These are phyloP conservation scores for Diachasmimorpha longicaudata DNA, from an alignment of 1,140 invertebrate genomes.

Conservation along the genomic window DNA sequence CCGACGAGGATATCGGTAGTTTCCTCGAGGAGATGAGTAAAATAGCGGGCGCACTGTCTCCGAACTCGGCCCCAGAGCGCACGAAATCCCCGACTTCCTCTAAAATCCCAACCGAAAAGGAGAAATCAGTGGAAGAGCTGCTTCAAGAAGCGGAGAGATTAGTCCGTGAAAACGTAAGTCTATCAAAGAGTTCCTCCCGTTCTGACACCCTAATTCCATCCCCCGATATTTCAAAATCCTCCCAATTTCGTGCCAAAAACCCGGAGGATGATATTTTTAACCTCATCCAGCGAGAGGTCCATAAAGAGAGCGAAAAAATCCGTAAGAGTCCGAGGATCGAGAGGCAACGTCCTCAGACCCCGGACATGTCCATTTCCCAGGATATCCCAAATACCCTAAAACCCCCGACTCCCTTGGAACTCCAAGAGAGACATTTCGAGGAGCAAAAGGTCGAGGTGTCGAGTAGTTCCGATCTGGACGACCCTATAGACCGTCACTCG, in stretches of 20 bases:
- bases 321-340: conserved; percentile 46
- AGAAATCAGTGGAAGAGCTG: conserved; percentile 55
- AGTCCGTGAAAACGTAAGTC: conserved; percentile 51
- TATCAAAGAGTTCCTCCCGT: conserved; percentile 47
- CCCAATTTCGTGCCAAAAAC: conserved; percentile 36
- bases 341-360: conserved; percentile 38
- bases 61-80: conserved; percentile 43
- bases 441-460: conserved; percentile 55
- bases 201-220: conserved; percentile 41
- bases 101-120: conserved; percentile 48
- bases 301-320: conserved; percentile 51
- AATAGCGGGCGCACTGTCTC: conserved; percentile 52
- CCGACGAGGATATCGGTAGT: conserved; percentile 58
- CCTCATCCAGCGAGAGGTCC: conserved; percentile 53
- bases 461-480: conserved; percentile 56
- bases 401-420: conserved; percentile 35
- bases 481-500: conserved; percentile 58
- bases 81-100: conserved; percentile 37
- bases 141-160: conserved; percentile 57
- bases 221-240: conserved; percentile 32
- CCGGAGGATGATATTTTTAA: conserved; percentile 58
- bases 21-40: conserved; percentile 60
- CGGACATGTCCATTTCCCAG: conserved; percentile 42
- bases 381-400: conserved; percentile 40
- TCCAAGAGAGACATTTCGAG: conserved; percentile 50